Evolutionary conservation across 2,113 vertebrate species (phyloP).

Genomic region (Hystrix cristata): DNA sequence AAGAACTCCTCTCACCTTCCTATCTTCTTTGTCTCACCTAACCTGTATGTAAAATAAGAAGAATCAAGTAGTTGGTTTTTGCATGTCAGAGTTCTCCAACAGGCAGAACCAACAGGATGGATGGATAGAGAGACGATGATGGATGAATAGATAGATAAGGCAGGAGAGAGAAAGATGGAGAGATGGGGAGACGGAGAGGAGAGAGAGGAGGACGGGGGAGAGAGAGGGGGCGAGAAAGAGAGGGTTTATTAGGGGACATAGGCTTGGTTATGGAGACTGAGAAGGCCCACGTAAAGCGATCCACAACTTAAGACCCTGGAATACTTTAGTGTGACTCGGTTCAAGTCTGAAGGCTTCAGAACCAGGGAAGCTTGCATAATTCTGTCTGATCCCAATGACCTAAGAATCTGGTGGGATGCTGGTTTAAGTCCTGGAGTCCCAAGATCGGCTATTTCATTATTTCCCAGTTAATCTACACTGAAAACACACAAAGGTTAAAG

Average conservation of each 20-base stretch:
- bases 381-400: neutral
- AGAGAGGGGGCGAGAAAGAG: neutral
- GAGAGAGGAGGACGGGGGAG: too few relatives aligned
- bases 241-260: neutral
- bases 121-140: neutral
- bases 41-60: neutral
- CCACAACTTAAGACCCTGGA: too few relatives aligned
- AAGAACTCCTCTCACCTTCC: neutral
- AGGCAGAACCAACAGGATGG: neutral
- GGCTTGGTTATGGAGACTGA: neutral
- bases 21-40: neutral
- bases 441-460: neutral
- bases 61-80: neutral
- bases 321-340: neutral
- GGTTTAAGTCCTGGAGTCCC: neutral
- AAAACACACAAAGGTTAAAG: slow-evolving; percentile 6
- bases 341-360: neutral
- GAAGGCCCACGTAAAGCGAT: neutral
- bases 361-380: neutral
- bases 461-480: neutral
- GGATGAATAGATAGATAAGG: neutral
- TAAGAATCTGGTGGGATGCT: neutral
- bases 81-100: neutral
- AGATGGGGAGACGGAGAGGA: neutral
- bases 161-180: neutral